Conservation (phyloP, 2,113 vertebrate species). For the Myrmecobius fasciatus region DNA sequence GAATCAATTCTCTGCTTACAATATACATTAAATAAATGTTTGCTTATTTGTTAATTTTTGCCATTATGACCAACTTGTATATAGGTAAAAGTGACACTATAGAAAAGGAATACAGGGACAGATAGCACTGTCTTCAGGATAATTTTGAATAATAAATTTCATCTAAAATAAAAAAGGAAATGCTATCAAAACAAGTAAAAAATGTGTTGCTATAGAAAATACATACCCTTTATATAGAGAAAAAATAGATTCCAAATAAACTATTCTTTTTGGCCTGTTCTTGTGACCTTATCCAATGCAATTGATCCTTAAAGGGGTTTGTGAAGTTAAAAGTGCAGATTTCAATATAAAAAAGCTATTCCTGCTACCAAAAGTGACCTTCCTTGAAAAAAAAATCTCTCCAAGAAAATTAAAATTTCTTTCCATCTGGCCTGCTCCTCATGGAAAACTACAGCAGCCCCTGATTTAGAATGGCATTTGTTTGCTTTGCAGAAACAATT, state of each 20-base stretch:
- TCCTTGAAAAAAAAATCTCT: not conserved
- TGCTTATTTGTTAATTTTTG: not conserved
- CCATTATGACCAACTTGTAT: not conserved
- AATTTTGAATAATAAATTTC: not conserved
- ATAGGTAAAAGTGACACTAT: not conserved
- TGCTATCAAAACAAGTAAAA: not conserved
- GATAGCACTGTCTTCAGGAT: not conserved
- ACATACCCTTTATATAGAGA: not conserved
- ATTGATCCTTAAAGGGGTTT: not conserved
- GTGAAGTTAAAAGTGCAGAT: not conserved
- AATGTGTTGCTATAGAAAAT: not conserved
- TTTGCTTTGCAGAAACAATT: constrained; percentile 37
- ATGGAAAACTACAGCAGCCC: not conserved
- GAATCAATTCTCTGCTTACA: not conserved
- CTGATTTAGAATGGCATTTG: not conserved
- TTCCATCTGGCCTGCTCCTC: not conserved
- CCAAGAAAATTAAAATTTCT: not conserved
- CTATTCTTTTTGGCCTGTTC: not conserved
- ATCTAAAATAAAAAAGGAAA: not conserved
- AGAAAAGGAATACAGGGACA: not conserved
- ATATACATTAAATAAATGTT: not conserved
- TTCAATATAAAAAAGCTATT: not conserved
- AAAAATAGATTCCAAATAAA: not conserved
- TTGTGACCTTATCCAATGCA: not conserved
- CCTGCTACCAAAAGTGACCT: not conserved